These are phyloP conservation scores for Sebastes glaucus DNA, from an alignment of 2,797 vertebrate species.

Conservation along the genomic window DNA sequence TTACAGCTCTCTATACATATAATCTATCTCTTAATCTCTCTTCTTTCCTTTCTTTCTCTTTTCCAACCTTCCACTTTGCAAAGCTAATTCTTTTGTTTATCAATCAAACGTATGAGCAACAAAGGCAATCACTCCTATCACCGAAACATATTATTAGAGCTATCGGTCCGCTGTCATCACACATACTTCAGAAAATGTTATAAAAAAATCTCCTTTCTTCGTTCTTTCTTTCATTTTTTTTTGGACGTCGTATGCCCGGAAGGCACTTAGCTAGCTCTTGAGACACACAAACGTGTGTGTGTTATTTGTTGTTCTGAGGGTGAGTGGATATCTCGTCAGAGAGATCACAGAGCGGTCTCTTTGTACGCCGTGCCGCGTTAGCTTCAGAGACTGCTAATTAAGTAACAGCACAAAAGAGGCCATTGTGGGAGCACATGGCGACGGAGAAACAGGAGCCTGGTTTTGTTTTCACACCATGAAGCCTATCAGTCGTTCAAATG, in stretches of 20 bases:
- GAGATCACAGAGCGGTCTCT: slow-evolving; percentile 32
- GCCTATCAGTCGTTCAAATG: slow-evolving; percentile 1
- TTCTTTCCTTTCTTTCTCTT: background rate
- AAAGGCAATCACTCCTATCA: background rate
- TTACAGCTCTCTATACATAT: background rate
- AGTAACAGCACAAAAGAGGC: slow-evolving; percentile 49
- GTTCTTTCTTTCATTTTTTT: background rate
- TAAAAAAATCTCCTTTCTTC: background rate
- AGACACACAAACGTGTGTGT: slow-evolving; percentile 22
- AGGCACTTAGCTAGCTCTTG: background rate
- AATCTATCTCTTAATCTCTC: background rate
- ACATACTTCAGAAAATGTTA: background rate
- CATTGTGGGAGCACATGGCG: slow-evolving; percentile 33
- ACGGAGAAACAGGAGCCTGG: slow-evolving; percentile 12
- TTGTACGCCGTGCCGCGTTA: slow-evolving; percentile 12
- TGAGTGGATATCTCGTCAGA: slow-evolving; percentile 37
- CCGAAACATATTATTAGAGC: background rate
- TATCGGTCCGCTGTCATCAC: background rate
- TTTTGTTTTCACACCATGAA: slow-evolving; percentile 16
- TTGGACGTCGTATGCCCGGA: background rate
- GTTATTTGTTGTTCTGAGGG: slow-evolving; percentile 9
- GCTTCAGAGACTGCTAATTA: slow-evolving; percentile 65
- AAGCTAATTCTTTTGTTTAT: background rate
- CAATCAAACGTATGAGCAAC: background rate
- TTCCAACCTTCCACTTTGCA: background rate